Conservation (phyloP, 1,140 invertebrate species). For the Nephila pilipes region DNA sequence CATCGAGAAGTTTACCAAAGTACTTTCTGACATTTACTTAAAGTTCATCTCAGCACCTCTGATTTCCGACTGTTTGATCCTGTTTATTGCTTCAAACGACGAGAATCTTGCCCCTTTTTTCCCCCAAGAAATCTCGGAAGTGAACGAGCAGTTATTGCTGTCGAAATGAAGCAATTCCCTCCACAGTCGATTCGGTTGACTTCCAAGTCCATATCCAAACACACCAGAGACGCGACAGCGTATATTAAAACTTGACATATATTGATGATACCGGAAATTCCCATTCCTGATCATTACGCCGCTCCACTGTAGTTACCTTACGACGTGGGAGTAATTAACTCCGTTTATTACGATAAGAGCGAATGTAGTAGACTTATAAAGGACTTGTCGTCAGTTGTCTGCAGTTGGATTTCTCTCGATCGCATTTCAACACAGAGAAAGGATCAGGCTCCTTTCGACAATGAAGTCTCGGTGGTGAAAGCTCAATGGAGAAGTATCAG, state of each 20-base stretch:
- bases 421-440: not conserved
- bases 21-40: not conserved
- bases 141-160: conserved; percentile 8
- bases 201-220: conserved; percentile 9
- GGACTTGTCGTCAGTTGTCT: not conserved
- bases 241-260: conserved; percentile 63
- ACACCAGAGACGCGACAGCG: not conserved
- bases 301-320: not conserved
- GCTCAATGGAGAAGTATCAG: not conserved
- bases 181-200: not conserved
- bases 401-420: not conserved
- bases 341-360: conserved; percentile 38
- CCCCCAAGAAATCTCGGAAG: conserved; percentile 9
- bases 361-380: not conserved
- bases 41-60: not conserved
- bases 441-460: not conserved
- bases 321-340: conserved; percentile 49
- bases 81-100: not conserved
- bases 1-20: too few relatives aligned
- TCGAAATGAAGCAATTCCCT: conserved; percentile 26
- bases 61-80: not conserved
- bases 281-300: conserved; percentile 22
- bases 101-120: not conserved
- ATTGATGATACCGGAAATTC: conserved; percentile 48
- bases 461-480: not conserved